Base-by-base conservation (phyloP, 2,888 invertebrate genomes). In the Philonicus albiceps region DNA sequence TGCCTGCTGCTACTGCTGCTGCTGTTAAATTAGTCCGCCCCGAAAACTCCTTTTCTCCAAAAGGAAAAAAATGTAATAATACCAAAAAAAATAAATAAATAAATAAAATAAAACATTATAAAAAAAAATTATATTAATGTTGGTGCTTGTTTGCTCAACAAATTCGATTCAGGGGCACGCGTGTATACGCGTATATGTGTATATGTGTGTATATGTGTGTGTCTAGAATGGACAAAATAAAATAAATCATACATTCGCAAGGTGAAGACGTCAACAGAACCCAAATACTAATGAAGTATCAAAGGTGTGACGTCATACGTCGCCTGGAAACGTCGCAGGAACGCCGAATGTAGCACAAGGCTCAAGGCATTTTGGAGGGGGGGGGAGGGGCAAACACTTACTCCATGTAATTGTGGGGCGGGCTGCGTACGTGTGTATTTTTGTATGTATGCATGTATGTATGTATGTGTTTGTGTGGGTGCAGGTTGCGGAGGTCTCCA, bases 241-340 rank as follows among this genome's bases (percentile, higher is more conserved):
- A 73, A 72, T 43, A 84, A 73, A 72, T 73, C 73, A 72, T 84
- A 72, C 73, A 22, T 27, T 84, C 43, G 16, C 84, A 73, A 84
- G 73, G 84, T 84, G 84, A 73, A 84, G 53, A 86, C 78, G 86
- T 86, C 86, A 86, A 86, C 76, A 86, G 55, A 74, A 53, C 75
- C 74, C 74, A 75, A 74, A 49, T 78, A 86, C 86, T 86, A 76
- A 86, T 78, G 75, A 78, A 86, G 76, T 78, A 76, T 86, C 86
- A 86, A 75, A 75, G 53, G 64, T 86, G 34, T 86, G 86, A 86
- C 86, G 86, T 86, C 86, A 86, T 78, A 85, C 22, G 37, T 43
- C 72, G 37, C 43, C 27, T 87, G 87, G 87, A 86, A 87, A 87
- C 87, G 53, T 84, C 76, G 84, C 86, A 87, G 83, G 76, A 86